These are phyloP conservation scores for Halichoerus grypus DNA, from an alignment of 2,113 vertebrate species.

Conservation along the genomic window DNA sequence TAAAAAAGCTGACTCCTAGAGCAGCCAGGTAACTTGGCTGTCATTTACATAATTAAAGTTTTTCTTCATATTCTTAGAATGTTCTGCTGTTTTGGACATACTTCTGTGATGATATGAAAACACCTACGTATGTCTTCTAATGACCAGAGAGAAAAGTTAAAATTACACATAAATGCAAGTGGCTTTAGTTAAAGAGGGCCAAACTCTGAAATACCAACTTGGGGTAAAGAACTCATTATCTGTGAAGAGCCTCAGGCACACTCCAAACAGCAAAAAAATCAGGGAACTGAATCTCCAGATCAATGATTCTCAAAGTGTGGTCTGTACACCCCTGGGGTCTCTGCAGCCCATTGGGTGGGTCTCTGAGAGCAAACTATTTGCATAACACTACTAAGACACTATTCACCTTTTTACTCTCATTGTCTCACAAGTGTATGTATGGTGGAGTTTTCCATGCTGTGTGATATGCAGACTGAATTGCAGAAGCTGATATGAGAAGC, in stretches of 20 bases:
- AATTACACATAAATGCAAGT: neutral
- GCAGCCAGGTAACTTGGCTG: neutral
- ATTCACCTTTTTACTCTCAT: neutral
- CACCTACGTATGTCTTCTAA: neutral
- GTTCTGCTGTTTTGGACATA: neutral
- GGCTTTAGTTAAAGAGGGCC: neutral
- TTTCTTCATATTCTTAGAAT: neutral
- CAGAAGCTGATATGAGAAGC: neutral
- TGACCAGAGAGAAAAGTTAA: neutral
- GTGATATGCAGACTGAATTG: neutral
- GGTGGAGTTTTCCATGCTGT: neutral
- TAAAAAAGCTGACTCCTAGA: constrained; percentile 19
- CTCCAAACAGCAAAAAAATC: neutral
- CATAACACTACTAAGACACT: neutral
- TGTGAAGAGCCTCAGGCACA: neutral
- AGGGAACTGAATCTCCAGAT: neutral
- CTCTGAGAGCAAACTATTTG: neutral
- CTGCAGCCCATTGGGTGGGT: neutral
- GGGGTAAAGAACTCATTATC: neutral
- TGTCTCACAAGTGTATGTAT: neutral
- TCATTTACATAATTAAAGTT: neutral
- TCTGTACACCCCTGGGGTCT: neutral
- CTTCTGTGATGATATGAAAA: neutral
- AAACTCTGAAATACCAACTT: neutral
- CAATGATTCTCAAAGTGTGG: neutral